These are phyloP conservation scores for Laterallus jamaicensis DNA, from an alignment of 2,113 vertebrate species.

Conservation along the genomic window DNA sequence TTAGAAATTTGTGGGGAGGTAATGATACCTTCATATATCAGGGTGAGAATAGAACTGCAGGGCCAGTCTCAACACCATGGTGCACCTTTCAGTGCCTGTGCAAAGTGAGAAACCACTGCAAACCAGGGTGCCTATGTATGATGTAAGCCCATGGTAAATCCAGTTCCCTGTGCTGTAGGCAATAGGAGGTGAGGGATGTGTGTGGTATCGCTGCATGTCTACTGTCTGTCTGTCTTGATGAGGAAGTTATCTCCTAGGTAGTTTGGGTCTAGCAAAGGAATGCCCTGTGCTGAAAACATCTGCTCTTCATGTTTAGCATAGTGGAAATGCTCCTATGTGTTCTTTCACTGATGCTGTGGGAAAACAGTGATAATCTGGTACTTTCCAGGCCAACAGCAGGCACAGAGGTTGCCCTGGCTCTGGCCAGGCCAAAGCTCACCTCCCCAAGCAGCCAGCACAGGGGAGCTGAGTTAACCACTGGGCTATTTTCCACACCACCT, in stretches of 20 bases:
- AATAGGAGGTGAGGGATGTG: neutral
- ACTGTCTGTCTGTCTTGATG: neutral
- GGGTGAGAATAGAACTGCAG: neutral
- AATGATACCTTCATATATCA: neutral
- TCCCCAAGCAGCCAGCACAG: too few species aligned
- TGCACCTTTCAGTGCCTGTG: neutral
- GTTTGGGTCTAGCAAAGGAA: neutral
- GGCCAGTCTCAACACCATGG: neutral
- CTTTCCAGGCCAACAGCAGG: neutral
- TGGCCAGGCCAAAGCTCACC: too few species aligned
- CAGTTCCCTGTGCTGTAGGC: neutral
- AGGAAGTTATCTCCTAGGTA: neutral
- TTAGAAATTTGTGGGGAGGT: neutral
- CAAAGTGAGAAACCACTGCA: neutral
- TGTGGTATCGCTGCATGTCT: rapidly evolving
- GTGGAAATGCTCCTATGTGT: neutral
- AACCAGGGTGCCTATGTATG: neutral
- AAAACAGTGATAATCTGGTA: neutral
- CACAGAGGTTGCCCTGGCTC: too few species aligned
- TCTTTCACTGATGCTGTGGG: neutral
- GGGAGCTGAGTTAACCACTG: too few species aligned
- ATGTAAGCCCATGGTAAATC: neutral
- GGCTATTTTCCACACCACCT: too few species aligned
- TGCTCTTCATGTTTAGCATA: rapidly evolving
- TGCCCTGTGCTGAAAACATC: neutral